These are phyloP conservation scores for Thinocorus orbignyianus DNA, from an alignment of 2,113 vertebrate genomes.

Conservation along the genomic window DNA sequence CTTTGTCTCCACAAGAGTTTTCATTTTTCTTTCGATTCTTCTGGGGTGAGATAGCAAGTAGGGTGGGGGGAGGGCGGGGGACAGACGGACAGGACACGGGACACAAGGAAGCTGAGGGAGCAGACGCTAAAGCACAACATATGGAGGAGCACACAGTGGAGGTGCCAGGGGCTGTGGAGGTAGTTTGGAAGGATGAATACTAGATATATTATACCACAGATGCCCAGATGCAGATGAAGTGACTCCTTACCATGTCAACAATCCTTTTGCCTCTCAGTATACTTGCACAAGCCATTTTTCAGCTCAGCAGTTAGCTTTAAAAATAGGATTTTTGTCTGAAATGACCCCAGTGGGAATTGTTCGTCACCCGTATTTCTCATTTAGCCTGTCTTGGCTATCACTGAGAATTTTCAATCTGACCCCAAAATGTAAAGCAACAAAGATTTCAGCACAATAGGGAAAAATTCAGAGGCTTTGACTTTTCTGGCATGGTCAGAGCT, in stretches of 20 bases:
- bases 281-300: neutral
- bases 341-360: neutral
- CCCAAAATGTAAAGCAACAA: neutral
- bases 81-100: too few relatives aligned
- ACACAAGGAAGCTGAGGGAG: too few relatives aligned
- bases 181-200: neutral
- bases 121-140: too few relatives aligned
- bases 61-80: too few relatives aligned
- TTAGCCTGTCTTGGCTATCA: neutral
- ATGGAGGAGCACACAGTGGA: neutral
- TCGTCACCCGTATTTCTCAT: neutral
- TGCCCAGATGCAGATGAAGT: neutral
- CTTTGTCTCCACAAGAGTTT: too few relatives aligned
- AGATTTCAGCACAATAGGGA: neutral
- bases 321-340: neutral
- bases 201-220: neutral
- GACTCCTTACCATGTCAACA: neutral
- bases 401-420: neutral
- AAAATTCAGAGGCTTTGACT: neutral
- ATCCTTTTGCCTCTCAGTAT: neutral
- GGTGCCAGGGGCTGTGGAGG: neutral
- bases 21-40: too few relatives aligned
- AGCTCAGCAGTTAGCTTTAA: neutral
- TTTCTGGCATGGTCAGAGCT: neutral
- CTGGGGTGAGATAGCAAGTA: too few relatives aligned